Evolutionary conservation across 2,888 invertebrate genomes (phyloP).

Genomic region (Drosophila mimica): DNA sequence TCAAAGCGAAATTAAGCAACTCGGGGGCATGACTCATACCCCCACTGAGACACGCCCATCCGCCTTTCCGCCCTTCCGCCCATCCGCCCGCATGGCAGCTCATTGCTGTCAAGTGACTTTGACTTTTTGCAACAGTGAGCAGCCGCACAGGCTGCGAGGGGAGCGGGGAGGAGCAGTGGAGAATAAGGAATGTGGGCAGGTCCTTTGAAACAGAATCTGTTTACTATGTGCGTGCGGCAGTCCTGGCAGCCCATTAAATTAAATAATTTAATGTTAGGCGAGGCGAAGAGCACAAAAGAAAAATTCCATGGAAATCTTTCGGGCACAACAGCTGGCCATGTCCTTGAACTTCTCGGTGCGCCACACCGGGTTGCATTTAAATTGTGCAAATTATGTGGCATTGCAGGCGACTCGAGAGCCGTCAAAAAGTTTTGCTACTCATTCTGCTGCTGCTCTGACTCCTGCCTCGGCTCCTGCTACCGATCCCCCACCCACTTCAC

Average conservation of each 20-base stretch:
- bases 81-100: constrained; percentile 11
- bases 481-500: not conserved
- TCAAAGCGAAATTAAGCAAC: constrained; percentile 60
- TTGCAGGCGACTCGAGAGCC: constrained; percentile 45
- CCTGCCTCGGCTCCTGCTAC: too few relatives aligned
- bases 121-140: constrained; percentile 47
- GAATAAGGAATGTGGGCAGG: constrained; percentile 7
- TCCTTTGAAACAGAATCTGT: constrained; percentile 34
- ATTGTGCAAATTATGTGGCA: constrained; percentile 71
- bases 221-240: constrained; percentile 48
- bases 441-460: not conserved
- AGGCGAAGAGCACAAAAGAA: constrained; percentile 34
- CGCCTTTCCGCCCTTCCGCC: constrained; percentile 9
- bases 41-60: constrained; percentile 12
- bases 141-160: not conserved
- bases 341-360: constrained; percentile 61
- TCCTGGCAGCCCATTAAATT: constrained; percentile 56
- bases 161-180: not conserved
- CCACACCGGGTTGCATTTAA: constrained; percentile 54
- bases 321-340: constrained; percentile 48
- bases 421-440: constrained; percentile 61
- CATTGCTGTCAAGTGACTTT: constrained; percentile 41
- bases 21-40: constrained; percentile 32
- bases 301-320: constrained; percentile 30
- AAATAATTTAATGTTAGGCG: constrained; percentile 68